Conservation (phyloP, 2,888 invertebrate species). For the Caradrina clavipalpis region DNA sequence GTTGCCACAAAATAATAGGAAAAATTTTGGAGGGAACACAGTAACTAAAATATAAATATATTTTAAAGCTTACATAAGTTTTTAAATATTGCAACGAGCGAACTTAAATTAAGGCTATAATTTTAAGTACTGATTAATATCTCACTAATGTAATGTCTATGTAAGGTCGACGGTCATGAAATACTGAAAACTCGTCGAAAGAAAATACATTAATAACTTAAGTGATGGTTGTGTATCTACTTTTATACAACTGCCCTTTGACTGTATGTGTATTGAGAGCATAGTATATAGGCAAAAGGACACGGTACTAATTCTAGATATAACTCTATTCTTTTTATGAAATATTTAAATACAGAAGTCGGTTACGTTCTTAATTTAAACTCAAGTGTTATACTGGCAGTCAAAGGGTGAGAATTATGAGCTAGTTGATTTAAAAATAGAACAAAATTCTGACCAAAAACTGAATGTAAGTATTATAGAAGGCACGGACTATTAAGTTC, state of each 20-base stretch:
- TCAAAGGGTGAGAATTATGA: slow-evolving; percentile 25
- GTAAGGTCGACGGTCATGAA: slow-evolving; percentile 31
- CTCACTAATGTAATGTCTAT: slow-evolving; percentile 69
- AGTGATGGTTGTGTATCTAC: slow-evolving; percentile 47
- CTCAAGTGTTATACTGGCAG: neutral
- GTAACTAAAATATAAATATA: slow-evolving; percentile 71
- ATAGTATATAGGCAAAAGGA: neutral
- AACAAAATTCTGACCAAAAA: slow-evolving; percentile 13
- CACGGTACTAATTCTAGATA: neutral
- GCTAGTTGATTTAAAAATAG: neutral
- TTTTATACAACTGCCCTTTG: slow-evolving; percentile 31
- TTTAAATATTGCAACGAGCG: slow-evolving; percentile 80
- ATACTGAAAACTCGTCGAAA: slow-evolving; percentile 45
- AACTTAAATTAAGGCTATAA: slow-evolving; percentile 71
- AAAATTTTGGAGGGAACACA: slow-evolving; percentile 76
- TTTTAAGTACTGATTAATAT: slow-evolving; percentile 63
- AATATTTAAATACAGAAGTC: neutral
- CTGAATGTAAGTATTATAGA: slow-evolving; percentile 57
- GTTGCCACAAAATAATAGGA: slow-evolving; percentile 76
- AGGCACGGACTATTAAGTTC: slow-evolving; percentile 72
- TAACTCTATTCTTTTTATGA: neutral
- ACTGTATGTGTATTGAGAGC: slow-evolving; percentile 18
- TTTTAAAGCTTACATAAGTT: slow-evolving; percentile 79
- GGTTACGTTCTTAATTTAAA: neutral
- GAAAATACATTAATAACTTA: slow-evolving; percentile 34